phyloP scores from a whole-genome alignment of 2,113 vertebrate genomes.

The Pseudorhombus dupliciocellatus region DNA sequence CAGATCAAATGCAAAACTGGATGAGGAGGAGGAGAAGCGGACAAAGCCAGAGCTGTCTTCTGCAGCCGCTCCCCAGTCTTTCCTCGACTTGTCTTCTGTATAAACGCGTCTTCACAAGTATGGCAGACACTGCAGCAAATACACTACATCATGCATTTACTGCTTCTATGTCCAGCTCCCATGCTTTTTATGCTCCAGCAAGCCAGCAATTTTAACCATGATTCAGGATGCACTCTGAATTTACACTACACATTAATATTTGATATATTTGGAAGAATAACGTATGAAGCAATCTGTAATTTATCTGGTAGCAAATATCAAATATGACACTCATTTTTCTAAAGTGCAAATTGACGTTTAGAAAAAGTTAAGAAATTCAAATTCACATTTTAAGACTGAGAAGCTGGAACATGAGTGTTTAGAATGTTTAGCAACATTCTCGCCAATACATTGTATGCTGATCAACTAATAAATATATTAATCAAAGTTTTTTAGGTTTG shows the following conservation, averaged over 20 bases:
- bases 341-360: no score
- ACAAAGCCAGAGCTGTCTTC: constrained; percentile 14
- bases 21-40: neutral
- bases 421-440: no score
- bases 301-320: neutral
- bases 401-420: no score
- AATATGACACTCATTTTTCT: neutral
- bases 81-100: constrained; percentile 18
- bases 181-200: neutral
- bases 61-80: constrained; percentile 5
- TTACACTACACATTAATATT: neutral
- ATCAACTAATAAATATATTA: no score
- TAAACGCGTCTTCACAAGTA: constrained; percentile 1
- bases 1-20: constrained; percentile 37
- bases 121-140: neutral
- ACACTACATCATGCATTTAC: neutral
- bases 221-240: no score
- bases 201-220: neutral
- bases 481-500: no score
- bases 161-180: neutral
- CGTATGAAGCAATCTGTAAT: neutral
- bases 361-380: no score
- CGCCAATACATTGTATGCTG: no score
- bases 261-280: neutral
- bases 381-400: no score